Base-by-base conservation (phyloP, 2,888 invertebrate genomes). In the Gandaritis pyraliata region DNA sequence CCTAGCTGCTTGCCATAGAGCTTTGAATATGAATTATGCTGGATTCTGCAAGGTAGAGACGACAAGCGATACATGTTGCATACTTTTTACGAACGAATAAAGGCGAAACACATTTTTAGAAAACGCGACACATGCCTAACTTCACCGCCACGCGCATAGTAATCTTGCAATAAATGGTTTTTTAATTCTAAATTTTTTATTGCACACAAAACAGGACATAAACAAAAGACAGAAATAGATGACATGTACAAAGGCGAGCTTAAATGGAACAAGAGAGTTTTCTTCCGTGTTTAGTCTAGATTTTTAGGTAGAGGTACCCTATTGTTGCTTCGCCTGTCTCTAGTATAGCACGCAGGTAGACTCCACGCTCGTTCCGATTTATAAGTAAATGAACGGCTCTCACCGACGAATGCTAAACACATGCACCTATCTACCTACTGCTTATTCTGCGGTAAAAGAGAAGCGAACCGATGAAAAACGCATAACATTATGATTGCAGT, bases 341-440 rank as follows among this genome's bases (percentile, higher is more conserved):
- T 59, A 59, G 8, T 8, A 49, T 43, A n/a, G 48, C 48, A 29
- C 36, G 4, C 18, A 15, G 6, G 15, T 47, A 45, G n/a, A 2
- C 33, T 56, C 59, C 10, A 38, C 13, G 47, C 48, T 51, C 12
- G 56, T 53, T 86, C 85, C 82, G 88, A 89, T 90, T 87, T 88
- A 89, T 88, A 83, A 86, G 86, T 72, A 74, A 81, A 85, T 86
- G 86, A 88, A 85, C 85, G 81, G 82, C 75, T 73, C 76, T 74
- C 73, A 73, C 72, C 70, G 71, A 73, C 72, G 69, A 71, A 74
- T 72, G 69, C 66, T 71, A 69, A 75, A 72, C 74, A 69, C 68
- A 75, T 76, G 48, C 50, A 48, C 6, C 30, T 58, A 55, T 23
- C 23, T 23, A 23, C 23, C 23, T 23, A 23, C 38, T 49, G 33